phyloP scores from a whole-genome alignment of 2,113 vertebrate species.

The Aldabrachelys gigantea region DNA sequence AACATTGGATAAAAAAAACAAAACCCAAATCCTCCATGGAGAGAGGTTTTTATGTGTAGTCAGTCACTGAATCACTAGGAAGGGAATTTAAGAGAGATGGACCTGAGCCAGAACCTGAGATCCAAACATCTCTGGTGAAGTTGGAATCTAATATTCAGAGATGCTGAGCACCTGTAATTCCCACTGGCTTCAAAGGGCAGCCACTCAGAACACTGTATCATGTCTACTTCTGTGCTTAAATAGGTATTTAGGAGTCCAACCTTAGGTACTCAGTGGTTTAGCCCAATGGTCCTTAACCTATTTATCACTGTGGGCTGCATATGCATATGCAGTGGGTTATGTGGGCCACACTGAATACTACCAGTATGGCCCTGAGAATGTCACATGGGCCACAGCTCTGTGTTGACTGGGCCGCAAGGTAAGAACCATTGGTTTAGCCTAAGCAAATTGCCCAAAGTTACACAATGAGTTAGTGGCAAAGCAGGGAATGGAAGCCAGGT shows the following conservation, averaged over 20 bases:
- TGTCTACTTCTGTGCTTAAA: background rate
- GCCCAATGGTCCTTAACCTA: background rate
- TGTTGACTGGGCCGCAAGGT: too few relatives aligned
- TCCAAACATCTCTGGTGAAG: background rate
- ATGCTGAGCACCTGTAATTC: background rate
- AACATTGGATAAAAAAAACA: constrained; percentile 33
- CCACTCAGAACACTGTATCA: background rate
- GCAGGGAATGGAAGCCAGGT: background rate
- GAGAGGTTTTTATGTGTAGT: background rate
- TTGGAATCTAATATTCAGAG: background rate
- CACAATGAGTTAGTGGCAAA: background rate
- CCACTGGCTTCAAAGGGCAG: background rate
- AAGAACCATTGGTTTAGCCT: background rate
- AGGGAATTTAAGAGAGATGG: background rate
- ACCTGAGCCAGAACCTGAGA: background rate
- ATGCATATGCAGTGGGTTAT: too few relatives aligned
- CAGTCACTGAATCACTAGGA: background rate
- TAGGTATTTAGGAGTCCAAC: too few relatives aligned
- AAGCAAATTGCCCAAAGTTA: background rate
- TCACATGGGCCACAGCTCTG: too few relatives aligned
- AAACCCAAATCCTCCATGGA: background rate
- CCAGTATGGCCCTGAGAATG: too few relatives aligned
- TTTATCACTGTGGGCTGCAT: too few relatives aligned
- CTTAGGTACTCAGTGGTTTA: background rate
- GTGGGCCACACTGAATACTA: too few relatives aligned